phyloP scores from a whole-genome alignment of 2,113 vertebrate species.

The Salvelinus fontinalis region DNA sequence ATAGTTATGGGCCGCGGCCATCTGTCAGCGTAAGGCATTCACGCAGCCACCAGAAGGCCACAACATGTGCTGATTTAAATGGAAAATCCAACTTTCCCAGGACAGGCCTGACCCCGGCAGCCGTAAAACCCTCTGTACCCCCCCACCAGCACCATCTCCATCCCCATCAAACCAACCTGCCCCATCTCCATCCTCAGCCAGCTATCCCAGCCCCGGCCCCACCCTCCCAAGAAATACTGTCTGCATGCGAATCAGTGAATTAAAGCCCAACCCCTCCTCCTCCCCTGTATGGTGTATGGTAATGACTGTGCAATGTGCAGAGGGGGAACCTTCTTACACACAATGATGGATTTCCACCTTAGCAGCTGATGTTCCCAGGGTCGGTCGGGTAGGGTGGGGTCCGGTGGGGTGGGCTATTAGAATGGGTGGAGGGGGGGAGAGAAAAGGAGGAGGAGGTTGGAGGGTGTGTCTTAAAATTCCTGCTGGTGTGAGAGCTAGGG shows the following conservation, averaged over 20 bases:
- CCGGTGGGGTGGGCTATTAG: neutral
- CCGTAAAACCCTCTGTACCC: slow-evolving; percentile 50
- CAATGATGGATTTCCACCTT: slow-evolving; percentile 64
- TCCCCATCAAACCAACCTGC: slow-evolving; percentile 29
- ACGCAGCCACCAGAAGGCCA: slow-evolving; percentile 78
- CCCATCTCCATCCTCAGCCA: slow-evolving; percentile 34
- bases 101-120: slow-evolving; percentile 78
- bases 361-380: slow-evolving; percentile 55
- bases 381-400: neutral
- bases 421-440: slow-evolving; percentile 2
- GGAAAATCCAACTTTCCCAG: slow-evolving; percentile 81
- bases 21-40: slow-evolving; percentile 73
- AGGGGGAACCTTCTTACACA: slow-evolving; percentile 37
- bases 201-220: slow-evolving; percentile 40
- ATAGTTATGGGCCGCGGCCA: slow-evolving; percentile 75
- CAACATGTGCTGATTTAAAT: slow-evolving; percentile 82
- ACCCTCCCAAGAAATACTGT: slow-evolving; percentile 53
- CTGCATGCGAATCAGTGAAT: slow-evolving; percentile 64
- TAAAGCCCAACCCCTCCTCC: slow-evolving; percentile 23
- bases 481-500: slow-evolving; percentile 51
- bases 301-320: slow-evolving; percentile 30
- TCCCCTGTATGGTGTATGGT: slow-evolving; percentile 23
- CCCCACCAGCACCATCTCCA: slow-evolving; percentile 16
- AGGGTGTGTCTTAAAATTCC: slow-evolving; percentile 12
- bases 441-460: slow-evolving; percentile 2